Evolutionary conservation across 2,888 invertebrate genomes (phyloP), one percentile per base, ranked within the genome.

Genomic region (Agrochola circellaris): DNA sequence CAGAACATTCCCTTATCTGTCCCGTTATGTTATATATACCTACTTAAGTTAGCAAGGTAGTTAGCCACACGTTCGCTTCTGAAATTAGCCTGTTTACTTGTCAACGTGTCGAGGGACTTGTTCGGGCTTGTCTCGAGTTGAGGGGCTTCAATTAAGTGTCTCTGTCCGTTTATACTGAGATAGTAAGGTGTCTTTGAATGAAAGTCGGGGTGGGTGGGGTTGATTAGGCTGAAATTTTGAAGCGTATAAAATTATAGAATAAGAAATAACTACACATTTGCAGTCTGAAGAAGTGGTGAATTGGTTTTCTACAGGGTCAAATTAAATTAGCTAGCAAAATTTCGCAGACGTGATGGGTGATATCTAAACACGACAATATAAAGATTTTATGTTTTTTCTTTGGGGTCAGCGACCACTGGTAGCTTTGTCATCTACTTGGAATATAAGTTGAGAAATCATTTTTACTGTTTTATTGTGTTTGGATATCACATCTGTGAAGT

Each of bases 11-110:
- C 17, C 9, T 13, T 56, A 64, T 56, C 30, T 58, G 9, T 20
- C 4, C 7, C 30, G 17, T 30, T 42, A 17, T 45, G 20, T 51
- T 26, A 51, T 13, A 30, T 30, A 54, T 34, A 26, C 30, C 9
- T 34, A 42, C 26, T 15, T 34, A 58, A 60, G 62, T 62, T 51
- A 56, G 20, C 65, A 60, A 58, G 38, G 60, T 66, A 70, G 78
- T 84, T 56, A 38, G 62, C 30, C 61, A 60, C 67, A 72, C 51
- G 73, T 73, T 61, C 66, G 73, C 74, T 62, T 56, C 42, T 45
- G 60, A 76, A 87, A 86, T 87, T 82, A 84, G 82, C 65, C 66
- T 77, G 74, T 87, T 80, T 83, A 70, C 77, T 70, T 64, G 74
- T 83, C 81, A 81, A 70, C 72, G 80, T 86, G 86, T 76, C 67